phyloP scores from a whole-genome alignment of 1,140 invertebrate genomes.

The Sarcophaga bullata region DNA sequence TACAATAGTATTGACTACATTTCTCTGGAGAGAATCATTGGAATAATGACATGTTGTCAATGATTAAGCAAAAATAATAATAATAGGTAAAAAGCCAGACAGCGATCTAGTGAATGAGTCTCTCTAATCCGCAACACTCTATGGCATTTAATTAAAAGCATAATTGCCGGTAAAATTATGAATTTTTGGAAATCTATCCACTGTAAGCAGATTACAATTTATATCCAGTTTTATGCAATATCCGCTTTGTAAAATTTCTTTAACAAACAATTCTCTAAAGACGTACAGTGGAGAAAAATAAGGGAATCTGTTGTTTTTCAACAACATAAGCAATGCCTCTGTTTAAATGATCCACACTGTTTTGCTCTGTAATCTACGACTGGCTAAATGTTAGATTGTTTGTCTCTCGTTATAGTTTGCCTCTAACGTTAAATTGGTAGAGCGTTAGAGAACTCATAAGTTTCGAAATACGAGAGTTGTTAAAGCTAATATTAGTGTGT shows the following conservation, averaged over 20 bases:
- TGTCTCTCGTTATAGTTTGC: not conserved
- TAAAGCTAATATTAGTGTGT: conserved; percentile 32
- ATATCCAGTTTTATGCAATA: too few relatives aligned
- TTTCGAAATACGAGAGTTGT: conserved; percentile 8
- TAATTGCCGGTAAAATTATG: too few relatives aligned
- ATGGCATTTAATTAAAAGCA: not conserved
- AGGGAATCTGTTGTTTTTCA: too few relatives aligned
- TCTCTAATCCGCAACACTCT: not conserved
- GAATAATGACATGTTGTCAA: not conserved
- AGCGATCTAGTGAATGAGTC: not conserved
- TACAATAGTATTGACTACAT: not conserved
- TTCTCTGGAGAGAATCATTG: not conserved
- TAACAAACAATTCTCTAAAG: too few relatives aligned
- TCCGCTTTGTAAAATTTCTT: too few relatives aligned
- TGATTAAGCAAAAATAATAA: not conserved
- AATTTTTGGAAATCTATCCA: too few relatives aligned
- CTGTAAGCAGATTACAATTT: too few relatives aligned
- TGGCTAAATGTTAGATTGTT: not conserved
- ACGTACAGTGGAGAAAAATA: too few relatives aligned
- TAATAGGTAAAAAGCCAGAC: not conserved
- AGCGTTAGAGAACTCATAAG: conserved; percentile 9
- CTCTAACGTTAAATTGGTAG: not conserved
- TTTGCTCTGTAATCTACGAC: too few relatives aligned
- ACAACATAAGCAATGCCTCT: too few relatives aligned
- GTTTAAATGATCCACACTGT: too few relatives aligned